Evolutionary conservation across 1,140 invertebrate genomes (phyloP), one percentile per base, ranked within the genome.

Genomic region (Atta colombica): DNA sequence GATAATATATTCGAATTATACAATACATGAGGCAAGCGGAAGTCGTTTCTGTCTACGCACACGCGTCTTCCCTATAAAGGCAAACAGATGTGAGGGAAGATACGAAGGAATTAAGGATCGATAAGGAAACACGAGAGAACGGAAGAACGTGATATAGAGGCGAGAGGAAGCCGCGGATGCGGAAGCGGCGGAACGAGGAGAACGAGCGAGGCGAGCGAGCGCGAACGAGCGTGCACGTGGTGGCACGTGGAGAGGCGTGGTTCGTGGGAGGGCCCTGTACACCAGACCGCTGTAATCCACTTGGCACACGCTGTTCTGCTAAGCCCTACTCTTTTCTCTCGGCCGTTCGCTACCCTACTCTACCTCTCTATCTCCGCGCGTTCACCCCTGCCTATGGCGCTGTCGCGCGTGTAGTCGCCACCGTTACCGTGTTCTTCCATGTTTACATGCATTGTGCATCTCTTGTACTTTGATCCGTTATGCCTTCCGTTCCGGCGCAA

Each of bases 221-320:
- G 75, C 85, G 74, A 35, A 39, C 51, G 77, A 90, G 87, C 86
- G 69, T 86, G 92, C 93, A 93, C 93, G 93, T 92, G 91, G 91
- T 90, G 90, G 91, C 93, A 93, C 92, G 94, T 94, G 93, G 93
- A 94, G 93, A 92, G 94, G 94, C 94, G 94, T 94, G 94, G 93
- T 93, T 93, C 90, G 93, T 93, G 92, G 93, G 93, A 94, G 93
- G 93, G 92, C 88, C 89, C 88, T 90, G 84, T 87, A 87, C 61
- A 86, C 86, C 84, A 87, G 49, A 89, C 78, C 81, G 89, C 80
- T 86, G 91, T 90, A 93, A 94, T 94, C 91, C 93, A 93, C 93
- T 92, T 94, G 91, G 93, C 93, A 94, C 92, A 93, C 92, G 92
- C 91, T 89, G 85, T 86, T 91, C 86, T 74, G 89, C 78, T 85